phyloP scores from a whole-genome alignment of 2,113 vertebrate genomes.

The Rhagologus leucostigma region DNA sequence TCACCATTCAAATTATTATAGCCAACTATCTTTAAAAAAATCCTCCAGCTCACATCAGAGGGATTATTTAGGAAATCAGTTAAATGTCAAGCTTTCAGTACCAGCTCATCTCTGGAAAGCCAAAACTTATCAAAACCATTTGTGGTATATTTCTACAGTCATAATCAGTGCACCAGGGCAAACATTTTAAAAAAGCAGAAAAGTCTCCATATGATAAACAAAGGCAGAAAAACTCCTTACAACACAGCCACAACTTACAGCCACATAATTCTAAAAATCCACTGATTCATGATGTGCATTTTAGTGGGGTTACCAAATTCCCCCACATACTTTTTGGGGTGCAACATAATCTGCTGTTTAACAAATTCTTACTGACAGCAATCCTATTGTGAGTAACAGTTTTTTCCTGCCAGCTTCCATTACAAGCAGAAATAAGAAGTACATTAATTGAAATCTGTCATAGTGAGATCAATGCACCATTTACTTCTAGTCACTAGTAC shows the following conservation, averaged over 20 bases:
- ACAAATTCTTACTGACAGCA: not conserved
- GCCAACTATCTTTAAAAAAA: not conserved
- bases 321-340: not conserved
- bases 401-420: not conserved
- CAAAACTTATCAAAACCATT: not conserved
- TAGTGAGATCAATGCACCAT: not conserved
- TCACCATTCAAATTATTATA: not conserved
- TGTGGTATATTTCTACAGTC: not conserved
- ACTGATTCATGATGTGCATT: not conserved
- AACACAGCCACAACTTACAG: not conserved
- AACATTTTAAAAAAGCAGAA: not conserved
- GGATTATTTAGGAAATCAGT: not conserved
- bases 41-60: not conserved
- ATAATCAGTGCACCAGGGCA: not conserved
- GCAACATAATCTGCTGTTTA: not conserved
- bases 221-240: not conserved
- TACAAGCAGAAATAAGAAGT: not conserved
- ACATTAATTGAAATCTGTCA: not conserved
- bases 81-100: not conserved
- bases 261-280: not conserved
- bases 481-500: not conserved
- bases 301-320: not conserved
- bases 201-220: not conserved
- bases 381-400: not conserved
- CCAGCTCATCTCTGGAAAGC: not conserved